Conservation (phyloP, 2,888 invertebrate species). For the Aphidius colemani region DNA sequence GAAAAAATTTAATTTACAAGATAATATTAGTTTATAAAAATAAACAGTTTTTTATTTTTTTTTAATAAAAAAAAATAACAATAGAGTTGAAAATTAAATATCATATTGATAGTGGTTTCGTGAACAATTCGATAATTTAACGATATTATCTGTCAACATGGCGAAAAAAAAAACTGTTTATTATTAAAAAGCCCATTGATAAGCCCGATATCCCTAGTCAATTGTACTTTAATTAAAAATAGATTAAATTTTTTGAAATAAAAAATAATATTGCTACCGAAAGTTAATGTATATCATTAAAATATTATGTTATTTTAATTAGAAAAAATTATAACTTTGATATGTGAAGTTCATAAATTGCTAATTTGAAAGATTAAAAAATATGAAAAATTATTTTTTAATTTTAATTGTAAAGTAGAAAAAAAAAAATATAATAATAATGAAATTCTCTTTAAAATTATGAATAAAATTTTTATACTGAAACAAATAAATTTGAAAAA, state of each 20-base stretch:
- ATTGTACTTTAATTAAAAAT: constrained; percentile 54
- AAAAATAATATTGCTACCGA: constrained; percentile 12
- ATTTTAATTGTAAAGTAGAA: too few species aligned
- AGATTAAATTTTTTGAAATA: constrained; percentile 37
- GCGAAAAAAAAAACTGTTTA: not conserved
- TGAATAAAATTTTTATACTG: too few species aligned
- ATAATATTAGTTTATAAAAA: too few species aligned
- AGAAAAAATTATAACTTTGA: too few species aligned
- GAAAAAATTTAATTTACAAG: too few species aligned
- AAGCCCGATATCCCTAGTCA: constrained; percentile 43
- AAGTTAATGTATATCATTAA: not conserved
- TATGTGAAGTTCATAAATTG: constrained; percentile 1
- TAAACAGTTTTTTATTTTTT: too few species aligned
- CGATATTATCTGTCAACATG: constrained; percentile 19
- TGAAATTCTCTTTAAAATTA: not conserved
- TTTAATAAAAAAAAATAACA: too few species aligned
- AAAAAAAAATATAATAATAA: not conserved
- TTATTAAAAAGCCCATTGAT: constrained; percentile 27
- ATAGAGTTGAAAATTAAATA: too few species aligned
- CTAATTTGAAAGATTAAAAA: not conserved
- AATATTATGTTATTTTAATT: too few species aligned
- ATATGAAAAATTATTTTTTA: not conserved
- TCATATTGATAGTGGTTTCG: too few species aligned
- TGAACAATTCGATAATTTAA: constrained; percentile 27
- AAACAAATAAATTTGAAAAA: not conserved